Evolutionary conservation across 1,140 invertebrate species (phyloP).

Genomic region (Lepeophtheirus salmonis): DNA sequence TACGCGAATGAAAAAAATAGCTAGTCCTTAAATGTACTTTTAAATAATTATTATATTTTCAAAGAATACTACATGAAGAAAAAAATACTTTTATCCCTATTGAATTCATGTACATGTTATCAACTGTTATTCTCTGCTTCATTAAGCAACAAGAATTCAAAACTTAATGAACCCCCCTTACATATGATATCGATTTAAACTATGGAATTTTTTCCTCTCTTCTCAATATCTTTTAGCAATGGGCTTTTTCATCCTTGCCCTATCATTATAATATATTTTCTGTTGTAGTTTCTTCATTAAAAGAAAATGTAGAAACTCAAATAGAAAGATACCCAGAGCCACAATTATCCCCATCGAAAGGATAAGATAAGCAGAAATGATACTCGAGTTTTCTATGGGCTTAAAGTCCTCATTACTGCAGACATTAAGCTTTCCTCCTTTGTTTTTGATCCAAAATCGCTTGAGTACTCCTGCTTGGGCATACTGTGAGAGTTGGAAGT

Average conservation of each 20-base stretch:
- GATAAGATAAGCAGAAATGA: background rate
- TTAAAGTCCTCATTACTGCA: background rate
- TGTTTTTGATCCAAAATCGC: background rate
- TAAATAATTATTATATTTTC: background rate
- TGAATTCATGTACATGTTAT: background rate
- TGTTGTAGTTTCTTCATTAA: background rate
- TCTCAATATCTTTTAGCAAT: background rate
- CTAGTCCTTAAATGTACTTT: background rate
- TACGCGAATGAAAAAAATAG: background rate
- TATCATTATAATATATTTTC: background rate
- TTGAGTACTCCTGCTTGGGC: background rate
- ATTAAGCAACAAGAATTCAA: background rate
- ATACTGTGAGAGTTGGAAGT: background rate
- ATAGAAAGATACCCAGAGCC: background rate
- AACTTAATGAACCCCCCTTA: background rate
- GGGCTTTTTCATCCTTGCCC: background rate
- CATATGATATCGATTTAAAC: background rate
- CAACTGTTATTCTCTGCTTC: background rate
- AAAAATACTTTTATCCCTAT: background rate
- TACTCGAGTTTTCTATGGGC: background rate
- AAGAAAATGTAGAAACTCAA: background rate
- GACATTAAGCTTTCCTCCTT: background rate
- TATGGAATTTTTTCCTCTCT: background rate
- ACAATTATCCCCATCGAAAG: background rate
- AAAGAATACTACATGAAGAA: no score